Evolutionary conservation across 2,113 vertebrate species (phyloP).

Genomic region (Oryzias woworae): DNA sequence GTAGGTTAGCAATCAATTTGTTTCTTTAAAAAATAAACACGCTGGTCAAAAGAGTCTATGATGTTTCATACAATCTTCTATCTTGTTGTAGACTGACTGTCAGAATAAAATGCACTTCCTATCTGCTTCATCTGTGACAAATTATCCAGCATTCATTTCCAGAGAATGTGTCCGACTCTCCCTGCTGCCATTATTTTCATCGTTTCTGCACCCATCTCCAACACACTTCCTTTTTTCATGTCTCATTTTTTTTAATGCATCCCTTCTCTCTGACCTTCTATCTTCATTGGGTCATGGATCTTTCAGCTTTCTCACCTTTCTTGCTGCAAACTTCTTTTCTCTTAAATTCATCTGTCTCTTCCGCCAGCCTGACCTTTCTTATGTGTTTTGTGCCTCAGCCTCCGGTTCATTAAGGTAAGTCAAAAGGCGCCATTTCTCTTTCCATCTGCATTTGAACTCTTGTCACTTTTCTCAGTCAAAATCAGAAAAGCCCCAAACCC

Average conservation of each 20-base stretch:
- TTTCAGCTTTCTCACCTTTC: slow-evolving; percentile 36
- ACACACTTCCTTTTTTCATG: slow-evolving; percentile 22
- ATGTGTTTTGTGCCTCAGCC: slow-evolving; percentile 17
- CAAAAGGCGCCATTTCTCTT: slow-evolving; percentile 33
- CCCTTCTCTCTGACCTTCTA: slow-evolving; percentile 51
- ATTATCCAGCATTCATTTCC: slow-evolving; percentile 39
- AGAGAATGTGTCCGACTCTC: slow-evolving; percentile 48
- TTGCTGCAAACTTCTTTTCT: slow-evolving; percentile 33
- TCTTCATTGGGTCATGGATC: slow-evolving; percentile 60
- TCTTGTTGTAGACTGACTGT: no score
- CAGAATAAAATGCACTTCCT: neutral
- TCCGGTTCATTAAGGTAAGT: slow-evolving; percentile 40
- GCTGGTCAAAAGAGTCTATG: no score
- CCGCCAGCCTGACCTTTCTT: slow-evolving; percentile 48
- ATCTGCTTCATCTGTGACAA: neutral
- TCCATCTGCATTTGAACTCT: slow-evolving; percentile 28
- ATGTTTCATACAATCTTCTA: no score
- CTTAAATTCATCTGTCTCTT: slow-evolving; percentile 35
- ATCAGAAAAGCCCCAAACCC: slow-evolving; percentile 4
- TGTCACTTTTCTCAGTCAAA: slow-evolving; percentile 13
- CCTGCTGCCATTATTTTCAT: slow-evolving; percentile 52
- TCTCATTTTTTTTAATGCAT: slow-evolving; percentile 20
- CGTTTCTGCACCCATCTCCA: slow-evolving; percentile 40
- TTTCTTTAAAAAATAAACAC: no score
- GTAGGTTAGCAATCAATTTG: no score